Evolutionary conservation across 2,113 vertebrate species (phyloP), one percentile per base, ranked within the genome.

Genomic region (Hirundichthys speculiger): DNA sequence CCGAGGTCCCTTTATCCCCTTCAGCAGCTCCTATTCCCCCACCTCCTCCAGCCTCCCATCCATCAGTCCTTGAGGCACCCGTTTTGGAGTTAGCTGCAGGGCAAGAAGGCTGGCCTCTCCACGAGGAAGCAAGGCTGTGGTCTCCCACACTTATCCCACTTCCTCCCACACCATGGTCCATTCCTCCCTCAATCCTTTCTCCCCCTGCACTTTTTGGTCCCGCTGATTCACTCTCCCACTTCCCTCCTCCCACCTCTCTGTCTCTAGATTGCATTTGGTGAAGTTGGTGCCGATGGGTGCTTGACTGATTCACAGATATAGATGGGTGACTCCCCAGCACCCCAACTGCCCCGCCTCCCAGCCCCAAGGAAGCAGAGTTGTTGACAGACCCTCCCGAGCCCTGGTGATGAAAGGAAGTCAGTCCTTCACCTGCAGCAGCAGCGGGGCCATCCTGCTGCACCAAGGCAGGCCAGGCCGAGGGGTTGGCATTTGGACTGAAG

Each of bases 401-500:
- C 73, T 82, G 89, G 73, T 83, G 91, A 82, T 91, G 88, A 82
- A 92, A 90, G 85, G 90, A 82, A 82, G 90, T 83, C 57, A 64
- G 69, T 60, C 74, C 80, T 73, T 86, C 91, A 77, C 92, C 92
- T 60, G 84, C 90, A 68, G 70, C 76, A 66, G 80, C 79, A 70
- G 82, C 58, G 8, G 83, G 72, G 68, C 86, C 90, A 63, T 96
- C 95, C 92, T 98, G 96, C 93, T 98, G 97, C 89, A 96, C 96
- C 89, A 99, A 92, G 16, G 97, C 95, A 18, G 97, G 98, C 98
- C 98, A 98, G 93, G 98, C 98, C 82, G 96, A 97, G 50, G 98
- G 98, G 93, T 98, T 98, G 95, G 95, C 98, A 94, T 98, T 98
- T 96, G 98, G 98, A 94, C 94, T 98, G 93, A 99, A 99, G 90